These are phyloP conservation scores for Chrysolina haemoptera DNA, from an alignment of 2,888 invertebrate species.

Conservation along the genomic window DNA sequence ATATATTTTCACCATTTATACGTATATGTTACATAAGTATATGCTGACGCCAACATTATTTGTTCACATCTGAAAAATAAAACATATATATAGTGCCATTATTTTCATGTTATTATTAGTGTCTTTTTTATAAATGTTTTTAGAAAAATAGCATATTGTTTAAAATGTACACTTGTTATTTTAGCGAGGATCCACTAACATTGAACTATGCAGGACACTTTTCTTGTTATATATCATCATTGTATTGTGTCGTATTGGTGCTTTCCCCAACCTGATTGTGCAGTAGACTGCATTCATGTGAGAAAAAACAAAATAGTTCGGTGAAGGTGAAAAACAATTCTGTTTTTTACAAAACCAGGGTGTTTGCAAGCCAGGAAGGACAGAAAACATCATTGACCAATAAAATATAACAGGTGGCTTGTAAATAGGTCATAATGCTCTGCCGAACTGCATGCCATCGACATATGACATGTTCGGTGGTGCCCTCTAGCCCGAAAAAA, in stretches of 20 bases:
- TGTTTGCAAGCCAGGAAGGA: no score
- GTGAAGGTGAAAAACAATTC: background rate
- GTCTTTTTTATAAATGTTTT: conserved; percentile 71
- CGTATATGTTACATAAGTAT: conserved; percentile 40
- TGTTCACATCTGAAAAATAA: conserved; percentile 57
- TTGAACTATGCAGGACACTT: conserved; percentile 62
- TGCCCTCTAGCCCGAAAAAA: no score
- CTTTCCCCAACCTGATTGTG: conserved; percentile 65
- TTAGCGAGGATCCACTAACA: conserved; percentile 68
- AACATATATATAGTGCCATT: conserved; percentile 69
- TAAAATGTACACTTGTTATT: conserved; percentile 70
- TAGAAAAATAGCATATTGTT: conserved; percentile 69
- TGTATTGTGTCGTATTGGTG: conserved; percentile 66
- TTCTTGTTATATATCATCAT: conserved; percentile 54
- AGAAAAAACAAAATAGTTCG: conserved; percentile 42
- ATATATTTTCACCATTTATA: conserved; percentile 47
- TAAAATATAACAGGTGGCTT: no score
- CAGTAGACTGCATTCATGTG: conserved; percentile 42
- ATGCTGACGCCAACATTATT: conserved; percentile 57
- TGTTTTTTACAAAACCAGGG: background rate
- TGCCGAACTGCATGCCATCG: no score
- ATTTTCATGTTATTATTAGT: conserved; percentile 70
- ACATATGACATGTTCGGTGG: no score
- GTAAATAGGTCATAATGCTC: no score
- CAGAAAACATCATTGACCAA: no score